Conservation (phyloP, 2,113 vertebrate genomes). For the Bambusicola thoracicus region DNA sequence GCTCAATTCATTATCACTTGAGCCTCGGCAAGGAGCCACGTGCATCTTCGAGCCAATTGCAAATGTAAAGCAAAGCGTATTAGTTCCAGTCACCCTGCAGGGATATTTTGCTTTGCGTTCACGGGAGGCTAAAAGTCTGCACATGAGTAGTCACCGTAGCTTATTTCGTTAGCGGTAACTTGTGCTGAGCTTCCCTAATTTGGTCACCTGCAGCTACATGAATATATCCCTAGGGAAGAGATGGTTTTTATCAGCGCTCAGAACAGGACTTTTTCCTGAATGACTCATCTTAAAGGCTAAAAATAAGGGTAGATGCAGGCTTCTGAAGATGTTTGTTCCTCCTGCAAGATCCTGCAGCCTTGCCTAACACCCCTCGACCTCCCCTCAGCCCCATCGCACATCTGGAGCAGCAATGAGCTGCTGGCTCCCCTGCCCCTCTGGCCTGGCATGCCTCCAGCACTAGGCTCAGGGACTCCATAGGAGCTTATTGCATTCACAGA, state of each 20-base stretch:
- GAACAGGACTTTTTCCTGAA: slow-evolving; percentile 27
- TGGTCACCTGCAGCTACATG: slow-evolving; percentile 35
- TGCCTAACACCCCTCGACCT: background rate
- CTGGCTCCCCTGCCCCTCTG: background rate
- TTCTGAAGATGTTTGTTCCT: background rate
- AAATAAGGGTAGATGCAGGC: background rate
- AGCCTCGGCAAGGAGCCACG: background rate
- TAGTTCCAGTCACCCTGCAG: slow-evolving; percentile 46
- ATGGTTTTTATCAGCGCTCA: background rate
- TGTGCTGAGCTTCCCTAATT: slow-evolving; percentile 6
- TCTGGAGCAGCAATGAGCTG: background rate
- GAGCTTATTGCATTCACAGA: background rate
- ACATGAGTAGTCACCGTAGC: background rate
- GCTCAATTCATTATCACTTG: slow-evolving; percentile 38
- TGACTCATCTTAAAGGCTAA: background rate
- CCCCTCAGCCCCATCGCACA: background rate
- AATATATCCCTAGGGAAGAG: slow-evolving; percentile 8
- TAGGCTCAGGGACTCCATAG: background rate
- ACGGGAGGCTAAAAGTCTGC: slow-evolving; percentile 10
- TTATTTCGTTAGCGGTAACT: slow-evolving; percentile 3
- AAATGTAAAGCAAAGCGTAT: background rate
- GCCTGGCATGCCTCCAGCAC: background rate
- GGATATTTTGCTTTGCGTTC: slow-evolving; percentile 25
- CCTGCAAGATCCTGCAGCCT: background rate
- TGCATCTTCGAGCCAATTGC: background rate